Base-by-base conservation (phyloP, 2,888 invertebrate genomes). In the Xestia xanthographa region DNA sequence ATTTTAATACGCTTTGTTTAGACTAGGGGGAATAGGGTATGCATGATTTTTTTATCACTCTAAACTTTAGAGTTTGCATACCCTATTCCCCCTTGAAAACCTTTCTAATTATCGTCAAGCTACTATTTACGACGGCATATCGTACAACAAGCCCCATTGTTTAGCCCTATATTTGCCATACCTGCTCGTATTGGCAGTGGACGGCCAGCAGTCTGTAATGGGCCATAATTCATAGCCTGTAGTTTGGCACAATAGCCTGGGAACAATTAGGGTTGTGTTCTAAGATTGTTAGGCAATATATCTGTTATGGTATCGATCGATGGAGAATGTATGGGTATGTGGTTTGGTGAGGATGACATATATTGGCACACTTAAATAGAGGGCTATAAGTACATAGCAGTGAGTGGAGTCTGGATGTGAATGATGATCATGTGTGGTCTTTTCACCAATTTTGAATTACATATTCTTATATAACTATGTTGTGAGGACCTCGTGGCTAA, bases 201-300 rank as follows among this genome's bases (percentile, higher is more conserved):
- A 62, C 72, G 34, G 75, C 79, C 80, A 80, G 76, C 83, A 80
- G 82, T 20, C 76, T 65, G 70, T 83, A 83, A 83, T 83, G 83
- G 82, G 67, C 70, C 2, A 83, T 83, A 83, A 83, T 80, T 83
- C 80, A 83, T 83, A 76, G 66, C 5, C 53, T 14, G 45, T 69
- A 82, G 79, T 75, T 83, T 83, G 82, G 82, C 82, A 83, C 82
- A 83, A 83, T 83, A 41, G 82, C 69, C 34, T 58, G 72, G n/a
- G 82, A 83, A 83, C 82, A 83, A 83, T 83, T 83, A 83, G 80
- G 76, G 75, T 12, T 66, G 66, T 82, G 78, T 82, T 79, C 75
- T 79, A 79, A 82, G 82, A 82, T 82, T 79, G 82, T 69, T 69
- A 20, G 62, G 69, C 69, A 72, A 82, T 82, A 82, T 79, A 82